Conservation (phyloP, 2,797 vertebrate species). For the Micrastur ruficollis region DNA sequence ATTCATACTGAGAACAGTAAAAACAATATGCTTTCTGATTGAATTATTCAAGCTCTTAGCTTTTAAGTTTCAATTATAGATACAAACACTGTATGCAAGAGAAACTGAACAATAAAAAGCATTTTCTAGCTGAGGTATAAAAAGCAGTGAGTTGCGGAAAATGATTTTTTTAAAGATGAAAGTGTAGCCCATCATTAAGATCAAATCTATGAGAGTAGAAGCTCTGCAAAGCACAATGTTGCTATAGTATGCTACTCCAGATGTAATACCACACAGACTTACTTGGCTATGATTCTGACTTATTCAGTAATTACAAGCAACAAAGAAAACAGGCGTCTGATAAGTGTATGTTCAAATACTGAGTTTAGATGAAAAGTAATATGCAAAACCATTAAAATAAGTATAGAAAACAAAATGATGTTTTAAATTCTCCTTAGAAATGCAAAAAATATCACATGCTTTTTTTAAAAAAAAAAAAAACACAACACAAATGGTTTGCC, state of each 20-base stretch:
- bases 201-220: slow-evolving; percentile 35
- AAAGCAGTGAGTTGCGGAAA: slow-evolving; percentile 50
- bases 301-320: slow-evolving; percentile 60
- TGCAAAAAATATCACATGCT: neutral
- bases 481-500: neutral
- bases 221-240: slow-evolving; percentile 17
- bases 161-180: slow-evolving; percentile 58
- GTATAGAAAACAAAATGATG: neutral
- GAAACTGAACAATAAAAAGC: slow-evolving; percentile 52
- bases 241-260: slow-evolving; percentile 33
- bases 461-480: neutral
- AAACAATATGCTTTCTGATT: slow-evolving; percentile 72
- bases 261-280: slow-evolving; percentile 28
- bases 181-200: slow-evolving; percentile 56
- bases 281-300: slow-evolving; percentile 25
- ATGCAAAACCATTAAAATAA: neutral
- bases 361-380: slow-evolving; percentile 34
- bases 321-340: slow-evolving; percentile 38
- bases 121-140: slow-evolving; percentile 51
- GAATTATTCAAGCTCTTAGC: slow-evolving; percentile 65
- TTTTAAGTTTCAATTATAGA: slow-evolving; percentile 73
- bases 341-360: slow-evolving; percentile 30
- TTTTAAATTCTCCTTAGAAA: neutral
- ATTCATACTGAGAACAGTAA: slow-evolving; percentile 64
- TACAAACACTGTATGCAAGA: slow-evolving; percentile 42